phyloP scores from a whole-genome alignment of 2,113 vertebrate species.

The Bambusicola thoracicus region DNA sequence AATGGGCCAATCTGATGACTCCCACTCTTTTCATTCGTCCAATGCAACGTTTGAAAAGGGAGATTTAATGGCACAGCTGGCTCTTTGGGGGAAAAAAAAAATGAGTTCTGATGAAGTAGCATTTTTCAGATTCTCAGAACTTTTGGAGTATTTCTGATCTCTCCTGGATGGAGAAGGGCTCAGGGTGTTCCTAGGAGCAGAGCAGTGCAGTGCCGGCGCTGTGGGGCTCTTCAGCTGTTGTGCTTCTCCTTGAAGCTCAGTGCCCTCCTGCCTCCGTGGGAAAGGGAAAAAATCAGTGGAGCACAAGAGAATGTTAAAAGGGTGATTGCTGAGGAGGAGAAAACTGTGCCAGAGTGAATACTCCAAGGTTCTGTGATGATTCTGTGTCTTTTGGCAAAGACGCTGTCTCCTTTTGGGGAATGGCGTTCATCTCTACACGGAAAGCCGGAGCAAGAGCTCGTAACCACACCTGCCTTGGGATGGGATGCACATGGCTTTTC shows the following conservation, averaged over 20 bases:
- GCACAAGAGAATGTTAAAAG: background rate
- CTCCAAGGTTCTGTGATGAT: background rate
- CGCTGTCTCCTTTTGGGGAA: background rate
- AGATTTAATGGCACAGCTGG: background rate
- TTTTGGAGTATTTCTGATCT: background rate
- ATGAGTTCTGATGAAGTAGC: accelerated
- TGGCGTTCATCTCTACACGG: background rate
- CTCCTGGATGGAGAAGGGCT: background rate
- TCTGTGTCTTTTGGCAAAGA: background rate
- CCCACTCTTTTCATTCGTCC: background rate
- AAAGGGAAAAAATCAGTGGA: background rate
- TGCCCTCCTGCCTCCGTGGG: background rate
- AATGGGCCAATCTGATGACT: background rate
- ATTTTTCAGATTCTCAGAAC: background rate
- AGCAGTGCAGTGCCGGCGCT: accelerated
- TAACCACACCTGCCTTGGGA: background rate
- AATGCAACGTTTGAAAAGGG: background rate
- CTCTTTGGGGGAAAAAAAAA: background rate
- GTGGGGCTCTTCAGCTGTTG: background rate
- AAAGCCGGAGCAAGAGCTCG: accelerated
- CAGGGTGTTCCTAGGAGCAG: background rate
- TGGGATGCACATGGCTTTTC: background rate
- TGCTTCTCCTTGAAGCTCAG: background rate
- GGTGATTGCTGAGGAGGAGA: background rate
- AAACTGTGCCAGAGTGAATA: background rate